A percentile compares a stretch with the other conserved stretches of the same genome.
These are phyloP conservation scores for Thamnophis sirtalis DNA, from an alignment of 2,113 vertebrate genomes.

Conservation along the genomic window DNA sequence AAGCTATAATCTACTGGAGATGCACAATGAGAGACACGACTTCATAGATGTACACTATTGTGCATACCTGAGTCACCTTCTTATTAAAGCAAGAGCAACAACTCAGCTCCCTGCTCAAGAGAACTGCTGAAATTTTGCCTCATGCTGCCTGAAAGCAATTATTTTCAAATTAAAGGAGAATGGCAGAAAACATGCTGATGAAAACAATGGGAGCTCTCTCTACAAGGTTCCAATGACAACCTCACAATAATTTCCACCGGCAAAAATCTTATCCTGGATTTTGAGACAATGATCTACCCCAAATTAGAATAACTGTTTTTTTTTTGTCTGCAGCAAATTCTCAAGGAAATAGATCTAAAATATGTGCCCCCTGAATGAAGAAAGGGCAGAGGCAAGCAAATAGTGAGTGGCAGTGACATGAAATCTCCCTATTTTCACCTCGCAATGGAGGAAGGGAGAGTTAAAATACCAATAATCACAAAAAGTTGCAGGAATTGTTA, in stretches of 20 bases:
- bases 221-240: background rate
- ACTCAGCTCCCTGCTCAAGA: background rate
- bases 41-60: background rate
- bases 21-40: background rate
- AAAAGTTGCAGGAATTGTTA: conserved; percentile 31
- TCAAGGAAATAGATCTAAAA: background rate
- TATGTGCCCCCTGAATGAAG: background rate
- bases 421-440: fast-evolving
- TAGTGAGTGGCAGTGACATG: background rate
- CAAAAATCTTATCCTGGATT: background rate
- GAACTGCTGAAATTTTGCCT: background rate
- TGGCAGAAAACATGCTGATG: background rate
- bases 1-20: background rate
- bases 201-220: background rate
- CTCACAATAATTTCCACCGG: no score
- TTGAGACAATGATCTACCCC: background rate
- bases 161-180: background rate
- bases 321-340: background rate
- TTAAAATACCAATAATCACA: background rate
- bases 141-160: background rate
- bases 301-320: background rate
- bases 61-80: background rate
- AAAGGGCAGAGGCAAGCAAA: background rate
- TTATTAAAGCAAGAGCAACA: background rate
- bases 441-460: background rate